Conservation (phyloP, 2,113 vertebrate genomes). For the Stictonetta naevosa region DNA sequence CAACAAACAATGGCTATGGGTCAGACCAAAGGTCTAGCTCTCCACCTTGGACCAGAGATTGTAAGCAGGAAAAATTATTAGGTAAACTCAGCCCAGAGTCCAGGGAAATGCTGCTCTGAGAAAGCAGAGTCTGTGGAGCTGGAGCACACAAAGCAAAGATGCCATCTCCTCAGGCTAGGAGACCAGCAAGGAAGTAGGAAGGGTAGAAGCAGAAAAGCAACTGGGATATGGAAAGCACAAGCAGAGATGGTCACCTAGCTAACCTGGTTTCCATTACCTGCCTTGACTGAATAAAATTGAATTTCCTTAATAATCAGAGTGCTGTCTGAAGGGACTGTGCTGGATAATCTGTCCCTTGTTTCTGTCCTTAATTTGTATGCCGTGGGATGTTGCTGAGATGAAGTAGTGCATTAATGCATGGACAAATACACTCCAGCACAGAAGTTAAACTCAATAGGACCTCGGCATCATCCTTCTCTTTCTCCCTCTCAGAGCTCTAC, state of each 20-base stretch:
- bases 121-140: neutral
- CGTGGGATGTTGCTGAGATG: neutral
- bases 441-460: neutral
- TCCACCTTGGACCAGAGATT: accelerated
- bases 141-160: accelerated
- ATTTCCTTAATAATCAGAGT: neutral
- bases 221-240: accelerated
- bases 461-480: neutral
- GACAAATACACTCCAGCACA: neutral
- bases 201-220: neutral
- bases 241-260: neutral
- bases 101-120: neutral
- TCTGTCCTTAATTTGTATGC: neutral
- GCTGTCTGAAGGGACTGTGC: neutral
- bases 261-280: neutral
- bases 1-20: accelerated
- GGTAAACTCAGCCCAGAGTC: neutral
- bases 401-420: neutral
- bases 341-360: neutral
- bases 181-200: neutral
- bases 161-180: neutral
- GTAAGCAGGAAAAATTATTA: neutral
- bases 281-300: neutral
- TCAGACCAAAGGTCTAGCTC: neutral
- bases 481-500: neutral